These are phyloP conservation scores for Corvus hawaiiensis DNA, from an alignment of 2,113 vertebrate genomes.

Conservation along the genomic window DNA sequence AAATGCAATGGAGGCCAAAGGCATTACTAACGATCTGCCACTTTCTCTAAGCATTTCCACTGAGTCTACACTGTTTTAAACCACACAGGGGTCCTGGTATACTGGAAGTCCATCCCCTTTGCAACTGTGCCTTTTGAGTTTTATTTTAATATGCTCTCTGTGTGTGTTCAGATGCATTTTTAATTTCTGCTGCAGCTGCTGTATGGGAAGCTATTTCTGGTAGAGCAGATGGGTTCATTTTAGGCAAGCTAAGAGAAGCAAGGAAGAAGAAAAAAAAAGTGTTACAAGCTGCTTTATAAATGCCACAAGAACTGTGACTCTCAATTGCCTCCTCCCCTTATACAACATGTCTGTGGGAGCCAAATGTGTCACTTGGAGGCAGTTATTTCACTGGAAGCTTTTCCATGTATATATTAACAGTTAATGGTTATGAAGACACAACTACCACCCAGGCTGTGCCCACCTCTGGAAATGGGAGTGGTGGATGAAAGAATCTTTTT, in stretches of 20 bases:
- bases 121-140: slow-evolving; percentile 18
- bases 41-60: slow-evolving; percentile 26
- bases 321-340: neutral
- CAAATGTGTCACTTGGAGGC: neutral
- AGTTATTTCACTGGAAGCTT: neutral
- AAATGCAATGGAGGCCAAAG: slow-evolving; percentile 51
- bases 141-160: slow-evolving; percentile 9
- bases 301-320: neutral
- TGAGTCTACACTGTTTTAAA: neutral
- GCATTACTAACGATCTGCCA: slow-evolving; percentile 29
- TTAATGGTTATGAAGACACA: neutral
- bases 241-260: slow-evolving; percentile 5
- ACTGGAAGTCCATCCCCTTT: neutral
- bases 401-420: neutral
- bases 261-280: neutral
- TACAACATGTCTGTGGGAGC: neutral
- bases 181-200: slow-evolving; percentile 29
- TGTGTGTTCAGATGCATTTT: slow-evolving; percentile 26
- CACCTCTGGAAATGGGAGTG: neutral
- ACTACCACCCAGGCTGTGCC: neutral
- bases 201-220: slow-evolving; percentile 30
- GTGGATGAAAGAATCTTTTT: neutral
- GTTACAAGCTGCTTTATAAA: slow-evolving; percentile 1
- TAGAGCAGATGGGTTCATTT: slow-evolving; percentile 32
- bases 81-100: neutral